These are phyloP conservation scores for Apodemus sylvaticus DNA, from an alignment of 2,113 vertebrate genomes.

Conservation along the genomic window DNA sequence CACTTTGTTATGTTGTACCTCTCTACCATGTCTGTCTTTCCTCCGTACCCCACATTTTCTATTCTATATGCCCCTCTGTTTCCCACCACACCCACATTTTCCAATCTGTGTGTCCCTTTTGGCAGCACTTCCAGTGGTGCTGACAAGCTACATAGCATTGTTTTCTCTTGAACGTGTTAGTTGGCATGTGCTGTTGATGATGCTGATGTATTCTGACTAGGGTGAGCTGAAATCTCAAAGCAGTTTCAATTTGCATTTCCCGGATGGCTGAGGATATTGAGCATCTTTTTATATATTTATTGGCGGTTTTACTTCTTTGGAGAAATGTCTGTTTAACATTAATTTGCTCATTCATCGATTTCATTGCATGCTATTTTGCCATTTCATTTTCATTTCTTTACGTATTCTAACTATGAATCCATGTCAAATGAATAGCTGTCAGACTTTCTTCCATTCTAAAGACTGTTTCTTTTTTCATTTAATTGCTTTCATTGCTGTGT, in stretches of 20 bases:
- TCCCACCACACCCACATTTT: neutral
- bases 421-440: neutral
- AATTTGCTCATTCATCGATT: neutral
- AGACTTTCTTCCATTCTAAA: neutral
- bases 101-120: neutral
- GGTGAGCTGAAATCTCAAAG: neutral
- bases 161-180: neutral
- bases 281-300: neutral
- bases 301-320: neutral
- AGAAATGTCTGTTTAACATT: neutral
- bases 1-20: neutral
- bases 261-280: neutral
- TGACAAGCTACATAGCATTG: neutral
- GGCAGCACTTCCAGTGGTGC: neutral
- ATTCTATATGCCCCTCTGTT: neutral
- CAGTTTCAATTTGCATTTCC: neutral
- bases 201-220: neutral
- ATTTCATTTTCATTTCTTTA: neutral
- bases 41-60: neutral
- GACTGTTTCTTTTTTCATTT: neutral
- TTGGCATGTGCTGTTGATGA: neutral
- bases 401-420: neutral
- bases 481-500: neutral
- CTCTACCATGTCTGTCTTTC: neutral
- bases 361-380: neutral